Conservation (phyloP, 2,113 vertebrate genomes). For the Speoplatyrhinus poulsoni region DNA sequence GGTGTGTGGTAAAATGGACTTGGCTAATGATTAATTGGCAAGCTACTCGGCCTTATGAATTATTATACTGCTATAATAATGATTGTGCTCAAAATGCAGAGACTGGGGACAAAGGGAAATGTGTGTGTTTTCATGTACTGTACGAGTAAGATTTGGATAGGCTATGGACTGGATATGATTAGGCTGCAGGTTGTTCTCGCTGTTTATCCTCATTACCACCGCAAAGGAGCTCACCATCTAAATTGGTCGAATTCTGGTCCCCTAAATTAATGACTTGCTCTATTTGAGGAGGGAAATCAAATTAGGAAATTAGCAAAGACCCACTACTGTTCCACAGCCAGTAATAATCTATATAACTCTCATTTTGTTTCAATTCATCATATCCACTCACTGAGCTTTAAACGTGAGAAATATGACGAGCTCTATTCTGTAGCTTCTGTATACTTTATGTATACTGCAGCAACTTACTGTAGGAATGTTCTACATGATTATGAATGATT, state of each 20-base stretch:
- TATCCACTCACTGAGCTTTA: conserved; percentile 32
- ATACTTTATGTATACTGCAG: no score
- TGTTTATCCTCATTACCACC: conserved; percentile 68
- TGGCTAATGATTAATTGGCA: conserved; percentile 46
- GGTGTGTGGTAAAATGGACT: conserved; percentile 23
- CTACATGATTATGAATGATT: no score
- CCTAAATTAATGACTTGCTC: conserved; percentile 76
- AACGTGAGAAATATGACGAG: no score
- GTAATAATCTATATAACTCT: conserved; percentile 40
- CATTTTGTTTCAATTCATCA: conserved; percentile 42
- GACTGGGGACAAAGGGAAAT: conserved; percentile 5
- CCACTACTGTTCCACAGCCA: conserved; percentile 52
- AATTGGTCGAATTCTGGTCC: conserved; percentile 74
- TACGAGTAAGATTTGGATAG: conserved; percentile 41
- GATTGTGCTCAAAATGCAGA: conserved; percentile 29
- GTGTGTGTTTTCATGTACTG: conserved; percentile 5
- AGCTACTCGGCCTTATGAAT: conserved; percentile 20
- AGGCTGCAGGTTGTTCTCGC: conserved; percentile 54
- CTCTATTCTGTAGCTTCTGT: no score
- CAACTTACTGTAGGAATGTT: no score
- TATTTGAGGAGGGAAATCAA: conserved; percentile 76
- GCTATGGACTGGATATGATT: conserved; percentile 40
- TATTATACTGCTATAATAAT: conserved; percentile 34
- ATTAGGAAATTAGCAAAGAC: conserved; percentile 67
- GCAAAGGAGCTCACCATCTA: conserved; percentile 73